Conservation (phyloP, 1,140 invertebrate species). For the Anthonomus grandis region DNA sequence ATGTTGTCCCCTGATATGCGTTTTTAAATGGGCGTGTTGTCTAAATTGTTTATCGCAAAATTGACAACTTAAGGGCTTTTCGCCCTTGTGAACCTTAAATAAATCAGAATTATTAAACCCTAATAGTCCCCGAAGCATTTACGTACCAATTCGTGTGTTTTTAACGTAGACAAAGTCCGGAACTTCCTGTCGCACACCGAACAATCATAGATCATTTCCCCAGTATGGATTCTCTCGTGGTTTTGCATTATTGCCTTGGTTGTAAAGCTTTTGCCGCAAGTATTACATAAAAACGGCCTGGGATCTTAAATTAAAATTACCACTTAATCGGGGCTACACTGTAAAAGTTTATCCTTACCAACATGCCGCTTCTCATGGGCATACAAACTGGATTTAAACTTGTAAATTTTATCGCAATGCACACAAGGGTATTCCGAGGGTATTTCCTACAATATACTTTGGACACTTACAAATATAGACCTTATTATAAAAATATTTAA, state of each 20-base stretch:
- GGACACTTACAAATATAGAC: background rate
- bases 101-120: background rate
- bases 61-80: slow-evolving; percentile 63
- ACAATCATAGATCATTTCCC: slow-evolving; percentile 38
- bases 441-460: background rate
- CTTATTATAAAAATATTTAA: background rate
- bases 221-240: slow-evolving; percentile 39
- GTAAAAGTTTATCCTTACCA: background rate
- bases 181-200: slow-evolving; percentile 41
- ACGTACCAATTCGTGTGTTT: slow-evolving; percentile 27
- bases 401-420: background rate
- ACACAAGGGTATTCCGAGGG: background rate
- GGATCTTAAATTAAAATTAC: slow-evolving; percentile 12
- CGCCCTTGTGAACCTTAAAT: slow-evolving; percentile 55
- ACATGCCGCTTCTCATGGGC: background rate
- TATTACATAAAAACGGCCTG: slow-evolving; percentile 17
- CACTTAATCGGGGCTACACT: background rate
- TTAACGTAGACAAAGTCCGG: slow-evolving; percentile 48
- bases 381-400: slow-evolving; percentile 10
- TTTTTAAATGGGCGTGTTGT: slow-evolving; percentile 29
- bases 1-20: slow-evolving; percentile 34
- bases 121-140: background rate
- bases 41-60: slow-evolving; percentile 67
- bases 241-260: slow-evolving; percentile 21
- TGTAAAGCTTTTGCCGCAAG: slow-evolving; percentile 16